phyloP scores from a whole-genome alignment of 1,140 invertebrate genomes.

The Pemphigus obesinymphae region DNA sequence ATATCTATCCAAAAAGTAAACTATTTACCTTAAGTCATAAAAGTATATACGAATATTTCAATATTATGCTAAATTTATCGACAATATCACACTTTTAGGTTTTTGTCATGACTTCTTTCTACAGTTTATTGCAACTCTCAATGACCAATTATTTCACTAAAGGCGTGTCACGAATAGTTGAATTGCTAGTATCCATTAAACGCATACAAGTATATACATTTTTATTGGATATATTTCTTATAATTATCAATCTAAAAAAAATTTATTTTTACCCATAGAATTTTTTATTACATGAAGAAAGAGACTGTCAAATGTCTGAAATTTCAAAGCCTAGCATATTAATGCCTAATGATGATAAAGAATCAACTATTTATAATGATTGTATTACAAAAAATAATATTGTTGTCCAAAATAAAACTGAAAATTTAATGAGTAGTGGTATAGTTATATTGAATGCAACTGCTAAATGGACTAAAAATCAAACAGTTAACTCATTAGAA shows the following conservation, averaged over 20 bases:
- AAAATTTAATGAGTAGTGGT: conserved; percentile 53
- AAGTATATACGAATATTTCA: too few relatives aligned
- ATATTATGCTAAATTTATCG: not conserved
- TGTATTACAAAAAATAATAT: conserved; percentile 46
- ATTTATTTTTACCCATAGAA: conserved; percentile 53
- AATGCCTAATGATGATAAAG: not conserved
- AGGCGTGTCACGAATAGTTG: conserved; percentile 58
- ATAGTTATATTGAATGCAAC: conserved; percentile 56
- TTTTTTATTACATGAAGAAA: conserved; percentile 65
- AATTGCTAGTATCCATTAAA: conserved; percentile 62
- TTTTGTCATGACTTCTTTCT: conserved; percentile 68
- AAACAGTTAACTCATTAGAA: conserved; percentile 58
- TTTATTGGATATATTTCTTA: not conserved
- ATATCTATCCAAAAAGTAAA: conserved; percentile 69
- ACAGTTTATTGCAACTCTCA: conserved; percentile 64
- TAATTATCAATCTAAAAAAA: not conserved
- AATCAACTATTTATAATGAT: not conserved
- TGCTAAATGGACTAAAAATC: conserved; percentile 59
- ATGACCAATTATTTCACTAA: conserved; percentile 66
- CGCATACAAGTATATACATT: conserved; percentile 53
- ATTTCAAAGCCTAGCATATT: not conserved
- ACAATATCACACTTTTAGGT: conserved; percentile 52
- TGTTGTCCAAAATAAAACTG: conserved; percentile 46
- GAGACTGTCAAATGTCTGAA: not conserved
- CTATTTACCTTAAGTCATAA: too few relatives aligned